Conservation (phyloP, 2,113 vertebrate species). For the Sinocyclocheilus grahami region DNA sequence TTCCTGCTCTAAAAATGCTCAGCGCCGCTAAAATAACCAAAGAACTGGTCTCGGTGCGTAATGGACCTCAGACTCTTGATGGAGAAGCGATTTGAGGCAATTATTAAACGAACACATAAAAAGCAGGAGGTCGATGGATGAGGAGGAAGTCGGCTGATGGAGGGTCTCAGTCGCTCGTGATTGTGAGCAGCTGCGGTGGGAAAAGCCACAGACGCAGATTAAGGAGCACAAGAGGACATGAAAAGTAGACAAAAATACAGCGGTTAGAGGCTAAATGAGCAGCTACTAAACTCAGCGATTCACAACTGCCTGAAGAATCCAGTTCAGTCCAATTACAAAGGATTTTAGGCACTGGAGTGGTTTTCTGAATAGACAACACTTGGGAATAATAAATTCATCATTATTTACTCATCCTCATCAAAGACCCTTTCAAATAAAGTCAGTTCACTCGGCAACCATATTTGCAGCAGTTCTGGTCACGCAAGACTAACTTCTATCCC, state of each 20-base stretch:
- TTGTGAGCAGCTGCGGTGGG: slow-evolving; percentile 44
- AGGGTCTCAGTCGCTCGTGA: slow-evolving; percentile 31
- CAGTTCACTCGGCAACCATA: not conserved
- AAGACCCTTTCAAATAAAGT: not conserved
- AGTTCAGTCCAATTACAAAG: not conserved
- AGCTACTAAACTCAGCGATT: not conserved
- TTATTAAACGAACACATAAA: slow-evolving; percentile 20
- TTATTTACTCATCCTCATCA: not conserved
- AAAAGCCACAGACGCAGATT: not conserved
- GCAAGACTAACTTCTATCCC: not conserved
- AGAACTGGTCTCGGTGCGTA: not conserved
- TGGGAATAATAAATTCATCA: not conserved
- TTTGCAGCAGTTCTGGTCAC: no score
- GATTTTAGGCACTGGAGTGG: not conserved
- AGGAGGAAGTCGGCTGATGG: not conserved
- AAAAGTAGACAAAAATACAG: not conserved
- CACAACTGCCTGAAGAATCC: not conserved
- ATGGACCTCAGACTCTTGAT: not conserved
- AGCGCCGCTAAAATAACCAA: not conserved
- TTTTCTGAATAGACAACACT: not conserved
- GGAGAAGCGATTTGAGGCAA: slow-evolving; percentile 3
- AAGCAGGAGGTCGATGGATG: not conserved
- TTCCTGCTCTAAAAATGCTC: slow-evolving; percentile 1
- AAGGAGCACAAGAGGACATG: not conserved
- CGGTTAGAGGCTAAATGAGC: not conserved